Evolutionary conservation across 2,113 vertebrate genomes (phyloP).

Genomic region (Corapipo altera): DNA sequence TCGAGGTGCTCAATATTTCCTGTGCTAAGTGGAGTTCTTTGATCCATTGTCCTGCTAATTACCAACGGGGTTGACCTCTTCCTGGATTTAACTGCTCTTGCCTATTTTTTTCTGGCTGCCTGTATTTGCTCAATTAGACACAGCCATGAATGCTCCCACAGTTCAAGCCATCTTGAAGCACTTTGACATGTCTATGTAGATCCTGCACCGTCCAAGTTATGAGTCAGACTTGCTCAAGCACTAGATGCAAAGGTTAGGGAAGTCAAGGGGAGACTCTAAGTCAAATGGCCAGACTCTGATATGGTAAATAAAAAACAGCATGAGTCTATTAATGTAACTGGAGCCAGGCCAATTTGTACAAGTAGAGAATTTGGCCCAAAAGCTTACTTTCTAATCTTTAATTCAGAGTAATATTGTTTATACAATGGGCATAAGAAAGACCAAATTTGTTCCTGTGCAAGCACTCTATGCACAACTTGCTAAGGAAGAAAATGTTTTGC

Average conservation of each 20-base stretch:
- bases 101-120: conserved; percentile 23
- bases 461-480: neutral
- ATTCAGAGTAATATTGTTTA: neutral
- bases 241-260: neutral
- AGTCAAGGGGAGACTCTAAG: neutral
- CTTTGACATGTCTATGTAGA: neutral
- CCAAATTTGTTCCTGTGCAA: neutral
- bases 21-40: conserved; percentile 56
- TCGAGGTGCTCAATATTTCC: conserved; percentile 56
- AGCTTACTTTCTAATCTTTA: neutral
- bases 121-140: conserved; percentile 63
- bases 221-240: neutral
- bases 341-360: neutral
- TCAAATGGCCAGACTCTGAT: neutral
- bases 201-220: neutral
- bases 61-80: conserved; percentile 21
- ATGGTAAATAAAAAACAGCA: neutral
- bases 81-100: conserved; percentile 50
- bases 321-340: neutral
- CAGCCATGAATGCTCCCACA: conserved; percentile 33
- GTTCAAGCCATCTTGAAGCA: conserved; percentile 1
- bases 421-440: neutral
- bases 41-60: conserved; percentile 58
- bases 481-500: neutral
- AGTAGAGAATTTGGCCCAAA: neutral